A percentile compares a stretch with the other conserved stretches of the same genome.
phyloP scores from a whole-genome alignment of 2,797 vertebrate genomes.

The Artibeus jamaicensis region DNA sequence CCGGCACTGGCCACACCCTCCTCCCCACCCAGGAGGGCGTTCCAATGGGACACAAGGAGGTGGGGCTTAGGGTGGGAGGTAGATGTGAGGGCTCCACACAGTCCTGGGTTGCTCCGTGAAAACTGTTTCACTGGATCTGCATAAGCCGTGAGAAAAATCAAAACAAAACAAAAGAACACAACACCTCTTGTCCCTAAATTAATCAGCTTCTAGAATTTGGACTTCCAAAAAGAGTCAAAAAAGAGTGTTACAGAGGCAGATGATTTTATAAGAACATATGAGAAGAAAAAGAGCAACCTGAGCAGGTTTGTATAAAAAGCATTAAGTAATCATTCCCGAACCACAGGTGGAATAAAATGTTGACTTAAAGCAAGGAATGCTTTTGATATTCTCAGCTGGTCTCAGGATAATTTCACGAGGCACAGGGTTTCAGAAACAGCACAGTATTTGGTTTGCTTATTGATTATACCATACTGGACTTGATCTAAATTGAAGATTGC shows the following conservation, averaged over 20 bases:
- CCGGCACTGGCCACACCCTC: accelerated
- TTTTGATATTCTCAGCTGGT: not conserved
- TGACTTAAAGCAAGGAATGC: not conserved
- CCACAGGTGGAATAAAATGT: not conserved
- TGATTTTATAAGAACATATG: not conserved
- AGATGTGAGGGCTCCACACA: not conserved
- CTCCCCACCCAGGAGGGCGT: accelerated
- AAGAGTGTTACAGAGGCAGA: not conserved
- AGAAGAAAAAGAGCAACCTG: not conserved
- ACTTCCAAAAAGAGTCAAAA: not conserved
- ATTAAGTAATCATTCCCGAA: not conserved
- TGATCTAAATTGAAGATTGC: not conserved
- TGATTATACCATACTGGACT: not conserved
- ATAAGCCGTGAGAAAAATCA: not conserved
- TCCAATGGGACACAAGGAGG: not conserved
- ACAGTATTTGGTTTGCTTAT: not conserved
- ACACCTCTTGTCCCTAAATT: not conserved
- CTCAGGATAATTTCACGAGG: constrained; percentile 18
- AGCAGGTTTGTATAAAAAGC: not conserved
- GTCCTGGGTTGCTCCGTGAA: not conserved
- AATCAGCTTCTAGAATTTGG: not conserved
- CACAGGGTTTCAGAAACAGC: not conserved
- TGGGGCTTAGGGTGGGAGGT: no score
- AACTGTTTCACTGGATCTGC: not conserved
- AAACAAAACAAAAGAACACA: not conserved